These are phyloP conservation scores for Trichonephila clavata DNA, from an alignment of 1,140 invertebrate species.

Conservation along the genomic window DNA sequence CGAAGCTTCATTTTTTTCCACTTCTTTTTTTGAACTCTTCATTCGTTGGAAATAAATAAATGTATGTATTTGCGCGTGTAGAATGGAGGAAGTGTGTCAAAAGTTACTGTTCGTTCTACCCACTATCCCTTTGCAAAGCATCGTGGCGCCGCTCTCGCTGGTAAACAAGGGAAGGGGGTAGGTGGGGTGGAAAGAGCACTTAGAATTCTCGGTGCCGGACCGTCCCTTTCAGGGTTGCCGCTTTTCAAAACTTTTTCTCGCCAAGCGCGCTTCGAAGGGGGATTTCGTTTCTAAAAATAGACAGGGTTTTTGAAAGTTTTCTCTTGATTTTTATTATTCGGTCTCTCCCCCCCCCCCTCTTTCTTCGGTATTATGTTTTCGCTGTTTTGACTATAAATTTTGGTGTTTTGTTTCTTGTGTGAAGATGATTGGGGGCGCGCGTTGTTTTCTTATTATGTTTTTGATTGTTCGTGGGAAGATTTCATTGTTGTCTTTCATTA, in stretches of 20 bases:
- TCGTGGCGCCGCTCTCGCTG: slow-evolving; percentile 69
- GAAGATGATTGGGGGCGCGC: no score
- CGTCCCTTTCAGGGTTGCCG: slow-evolving; percentile 68
- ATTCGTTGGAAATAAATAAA: slow-evolving; percentile 55
- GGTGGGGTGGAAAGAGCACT: slow-evolving; percentile 35
- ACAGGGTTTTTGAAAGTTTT: background rate
- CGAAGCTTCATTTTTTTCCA: slow-evolving; percentile 3
- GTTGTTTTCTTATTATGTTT: no score
- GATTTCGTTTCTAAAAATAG: slow-evolving; percentile 22
- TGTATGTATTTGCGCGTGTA: slow-evolving; percentile 58
- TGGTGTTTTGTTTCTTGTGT: no score
- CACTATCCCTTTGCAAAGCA: slow-evolving; percentile 70
- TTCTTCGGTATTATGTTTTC: background rate
- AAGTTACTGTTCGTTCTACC: slow-evolving; percentile 66
- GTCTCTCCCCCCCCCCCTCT: background rate
- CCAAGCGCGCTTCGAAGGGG: slow-evolving; percentile 33
- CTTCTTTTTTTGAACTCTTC: background rate
- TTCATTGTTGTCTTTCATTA: no score
- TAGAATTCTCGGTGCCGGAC: slow-evolving; percentile 75
- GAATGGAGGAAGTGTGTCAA: slow-evolving; percentile 72
- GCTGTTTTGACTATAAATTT: background rate
- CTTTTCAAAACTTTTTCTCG: slow-evolving; percentile 72
- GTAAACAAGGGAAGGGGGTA: slow-evolving; percentile 47
- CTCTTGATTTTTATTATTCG: background rate
- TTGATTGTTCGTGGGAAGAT: no score